phyloP scores from a whole-genome alignment of 2,888 invertebrate genomes.

The Thymelicus acteon region DNA sequence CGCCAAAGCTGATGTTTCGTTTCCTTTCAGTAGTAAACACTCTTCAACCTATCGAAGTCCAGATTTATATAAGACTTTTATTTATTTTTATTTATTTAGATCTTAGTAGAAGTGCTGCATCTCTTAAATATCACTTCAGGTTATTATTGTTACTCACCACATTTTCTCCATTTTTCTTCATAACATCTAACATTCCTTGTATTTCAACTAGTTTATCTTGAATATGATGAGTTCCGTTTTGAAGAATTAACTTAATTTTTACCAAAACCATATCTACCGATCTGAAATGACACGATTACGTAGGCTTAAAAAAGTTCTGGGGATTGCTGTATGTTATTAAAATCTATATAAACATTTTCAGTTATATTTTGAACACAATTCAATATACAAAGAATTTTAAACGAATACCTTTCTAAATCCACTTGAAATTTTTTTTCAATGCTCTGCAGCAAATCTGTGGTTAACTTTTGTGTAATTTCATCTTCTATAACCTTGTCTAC shows the following conservation, averaged over 20 bases:
- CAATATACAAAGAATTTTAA: neutral
- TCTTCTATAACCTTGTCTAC: slow-evolving; percentile 75
- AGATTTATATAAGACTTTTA: neutral
- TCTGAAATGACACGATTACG: slow-evolving; percentile 46
- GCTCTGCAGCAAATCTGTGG: slow-evolving; percentile 71
- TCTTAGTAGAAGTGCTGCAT: neutral
- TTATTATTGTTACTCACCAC: slow-evolving; percentile 51
- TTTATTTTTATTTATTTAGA: neutral
- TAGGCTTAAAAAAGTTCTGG: too few relatives aligned
- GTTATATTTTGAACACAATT: too few relatives aligned
- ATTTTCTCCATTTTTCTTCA: slow-evolving; percentile 56
- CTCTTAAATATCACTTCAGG: neutral
- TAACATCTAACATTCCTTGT: slow-evolving; percentile 56
- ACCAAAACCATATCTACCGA: slow-evolving; percentile 72
- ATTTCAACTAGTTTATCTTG: slow-evolving; percentile 66
- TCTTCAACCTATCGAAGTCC: slow-evolving; percentile 54
- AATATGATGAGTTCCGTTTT: slow-evolving; percentile 72
- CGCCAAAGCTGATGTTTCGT: slow-evolving; percentile 64
- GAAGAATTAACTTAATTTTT: slow-evolving; percentile 71
- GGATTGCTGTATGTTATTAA: too few relatives aligned
- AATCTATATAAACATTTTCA: too few relatives aligned
- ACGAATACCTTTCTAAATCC: slow-evolving; percentile 67
- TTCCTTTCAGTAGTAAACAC: slow-evolving; percentile 62
- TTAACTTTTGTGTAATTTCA: slow-evolving; percentile 70
- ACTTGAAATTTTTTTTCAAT: slow-evolving; percentile 77